Percentiles rank a stretch among this genome's conserved stretches.
phyloP scores from a whole-genome alignment of 2,113 vertebrate genomes.

The Dicentrarchus labrax region DNA sequence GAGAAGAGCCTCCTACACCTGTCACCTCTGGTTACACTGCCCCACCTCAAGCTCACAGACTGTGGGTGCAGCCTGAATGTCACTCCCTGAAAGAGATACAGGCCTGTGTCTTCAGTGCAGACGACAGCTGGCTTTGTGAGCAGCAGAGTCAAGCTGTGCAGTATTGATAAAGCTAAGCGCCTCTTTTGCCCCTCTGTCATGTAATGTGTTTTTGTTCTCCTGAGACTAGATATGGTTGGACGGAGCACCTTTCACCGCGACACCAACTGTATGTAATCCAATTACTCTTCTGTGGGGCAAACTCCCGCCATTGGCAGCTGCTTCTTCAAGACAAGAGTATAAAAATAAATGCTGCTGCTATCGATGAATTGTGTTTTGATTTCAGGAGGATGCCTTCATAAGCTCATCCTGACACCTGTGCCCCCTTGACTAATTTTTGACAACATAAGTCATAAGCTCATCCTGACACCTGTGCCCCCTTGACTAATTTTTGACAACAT shows the following conservation, averaged over 20 bases:
- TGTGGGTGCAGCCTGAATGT: conserved; percentile 29
- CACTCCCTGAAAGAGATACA: conserved; percentile 39
- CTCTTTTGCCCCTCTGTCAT: conserved; percentile 53
- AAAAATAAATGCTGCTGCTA: conserved; percentile 16
- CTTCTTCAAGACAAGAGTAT: conserved; percentile 19
- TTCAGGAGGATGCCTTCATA: conserved; percentile 7
- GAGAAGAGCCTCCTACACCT: conserved; percentile 36
- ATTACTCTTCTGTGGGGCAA: conserved; percentile 51
- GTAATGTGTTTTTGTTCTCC: conserved; percentile 65
- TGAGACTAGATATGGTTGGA: conserved; percentile 57
- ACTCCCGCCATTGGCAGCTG: conserved; percentile 9
- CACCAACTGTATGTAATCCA: conserved; percentile 66
- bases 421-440: conserved; percentile 12
- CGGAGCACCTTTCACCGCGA: conserved; percentile 53
- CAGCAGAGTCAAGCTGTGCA: conserved; percentile 71
- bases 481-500: conserved; percentile 26
- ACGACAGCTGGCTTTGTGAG: conserved; percentile 49
- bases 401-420: not conserved
- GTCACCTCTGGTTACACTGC: conserved; percentile 42
- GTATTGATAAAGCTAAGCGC: conserved; percentile 74
- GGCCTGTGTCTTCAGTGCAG: conserved; percentile 25
- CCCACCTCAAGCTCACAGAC: conserved; percentile 33
- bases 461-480: not conserved
- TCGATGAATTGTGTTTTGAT: conserved; percentile 32
- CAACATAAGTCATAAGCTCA: conserved; percentile 17